phyloP scores from a whole-genome alignment of 2,888 invertebrate species.

The Molorchus minor region DNA sequence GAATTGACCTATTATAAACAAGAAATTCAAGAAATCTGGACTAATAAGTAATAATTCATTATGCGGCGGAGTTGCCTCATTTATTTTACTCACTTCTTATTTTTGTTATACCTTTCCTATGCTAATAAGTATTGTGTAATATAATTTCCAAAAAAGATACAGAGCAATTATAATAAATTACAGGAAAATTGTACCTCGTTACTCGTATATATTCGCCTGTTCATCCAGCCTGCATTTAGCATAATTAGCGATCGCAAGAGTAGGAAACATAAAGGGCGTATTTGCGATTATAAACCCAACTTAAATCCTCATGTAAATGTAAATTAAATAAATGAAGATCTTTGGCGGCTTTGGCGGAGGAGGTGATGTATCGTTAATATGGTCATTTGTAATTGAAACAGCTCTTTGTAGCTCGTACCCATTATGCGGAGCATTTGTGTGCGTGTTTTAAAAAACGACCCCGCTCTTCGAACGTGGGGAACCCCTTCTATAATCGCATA shows the following conservation, averaged over 20 bases:
- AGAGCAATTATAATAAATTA: no score
- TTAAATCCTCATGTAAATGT: constrained; percentile 46
- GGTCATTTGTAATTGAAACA: constrained; percentile 59
- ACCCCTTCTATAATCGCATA: constrained; percentile 60
- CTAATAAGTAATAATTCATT: no score
- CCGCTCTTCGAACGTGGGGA: constrained; percentile 52
- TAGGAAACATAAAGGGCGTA: constrained; percentile 15
- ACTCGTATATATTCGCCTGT: no score
- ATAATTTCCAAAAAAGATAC: no score
- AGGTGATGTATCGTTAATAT: constrained; percentile 55
- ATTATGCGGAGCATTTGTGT: constrained; percentile 45
- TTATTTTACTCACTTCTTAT: no score
- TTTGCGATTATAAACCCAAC: constrained; percentile 11
- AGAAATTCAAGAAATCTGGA: no score
- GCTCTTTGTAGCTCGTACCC: constrained; percentile 48
- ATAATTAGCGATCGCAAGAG: neutral
- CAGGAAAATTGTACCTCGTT: no score
- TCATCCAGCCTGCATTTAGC: no score
- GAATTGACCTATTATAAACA: no score
- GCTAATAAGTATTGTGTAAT: no score
- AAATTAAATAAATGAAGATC: constrained; percentile 43
- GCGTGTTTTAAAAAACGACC: constrained; percentile 55
- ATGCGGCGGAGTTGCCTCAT: no score
- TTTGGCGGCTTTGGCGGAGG: constrained; percentile 31
- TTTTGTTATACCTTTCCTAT: no score